Base-by-base conservation (phyloP, 2,113 vertebrate species). In the Microtus ochrogaster region DNA sequence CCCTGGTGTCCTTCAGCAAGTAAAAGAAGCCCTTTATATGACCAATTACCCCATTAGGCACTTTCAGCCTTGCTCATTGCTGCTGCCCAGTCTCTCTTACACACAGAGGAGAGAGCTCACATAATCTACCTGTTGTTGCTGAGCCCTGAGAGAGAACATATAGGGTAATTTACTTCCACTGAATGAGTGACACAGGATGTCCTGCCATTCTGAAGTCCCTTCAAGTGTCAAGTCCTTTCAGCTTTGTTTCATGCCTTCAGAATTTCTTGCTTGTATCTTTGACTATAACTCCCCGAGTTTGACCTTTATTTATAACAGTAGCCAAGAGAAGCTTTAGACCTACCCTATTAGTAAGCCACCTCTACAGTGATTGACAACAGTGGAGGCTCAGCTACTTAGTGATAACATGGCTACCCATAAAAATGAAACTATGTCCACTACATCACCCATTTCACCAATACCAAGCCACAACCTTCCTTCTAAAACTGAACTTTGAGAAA, bases 141-240 rank as follows among this genome's bases (percentile, higher is more conserved):
- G 13, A 13, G 17, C 12, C 0, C 28, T 6, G 1, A 41, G 22
- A 19, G 26, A 26, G 21, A 24, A 13, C 26, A 85, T 33, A 11
- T 4, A 61, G 6, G 5, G 11, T 26, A 26, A 26, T 24, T 33
- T 65, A 7, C 58, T 79, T 63, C 65, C 28, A 49, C 2, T n/a
- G 41, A 7, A 24, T 10, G 4, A 11, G 5, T 1, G 0, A 39
- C 33, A 9, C 65, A 21, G 49, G 61, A 26, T 6, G 7, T 14
- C 28, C 13, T 17, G 14, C 5, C 2, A 7, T 14, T 63, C 12
- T n/a, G 24, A 17, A 21, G 22, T 70, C 5, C 36, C 16, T 44
- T n/a, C 6, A 9, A 11, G 1, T 26, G 10, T 3, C 12, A 36
- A 70, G 22, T 1, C 5, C 63, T 66, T 36, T 66, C 28, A 41